Conservation (phyloP, 2,113 vertebrate genomes). For the Scopus umbretta region DNA sequence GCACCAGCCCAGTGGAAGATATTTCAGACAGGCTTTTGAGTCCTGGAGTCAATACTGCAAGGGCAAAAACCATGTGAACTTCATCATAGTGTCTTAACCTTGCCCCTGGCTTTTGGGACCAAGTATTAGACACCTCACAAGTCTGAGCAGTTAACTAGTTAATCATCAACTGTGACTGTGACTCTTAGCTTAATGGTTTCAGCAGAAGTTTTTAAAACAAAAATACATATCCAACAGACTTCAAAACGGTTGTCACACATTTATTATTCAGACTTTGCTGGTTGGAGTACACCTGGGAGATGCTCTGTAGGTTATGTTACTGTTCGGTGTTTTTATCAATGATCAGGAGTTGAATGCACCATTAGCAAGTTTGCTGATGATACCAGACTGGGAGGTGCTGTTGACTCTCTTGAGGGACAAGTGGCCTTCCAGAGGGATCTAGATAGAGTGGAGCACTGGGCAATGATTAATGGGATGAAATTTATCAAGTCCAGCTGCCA, state of each 20-base stretch:
- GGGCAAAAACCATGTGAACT: not conserved
- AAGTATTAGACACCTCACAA: not conserved
- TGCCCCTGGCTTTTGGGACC: not conserved
- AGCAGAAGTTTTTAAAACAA: not conserved
- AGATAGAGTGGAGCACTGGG: not conserved
- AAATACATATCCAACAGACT: not conserved
- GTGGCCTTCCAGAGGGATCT: not conserved
- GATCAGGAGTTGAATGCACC: not conserved
- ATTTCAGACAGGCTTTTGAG: not conserved
- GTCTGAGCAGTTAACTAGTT: not conserved
- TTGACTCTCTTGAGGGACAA: not conserved
- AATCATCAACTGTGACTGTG: not conserved
- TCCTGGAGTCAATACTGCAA: not conserved
- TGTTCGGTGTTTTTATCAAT: not conserved
- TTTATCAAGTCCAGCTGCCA: not conserved
- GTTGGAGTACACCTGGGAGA: not conserved
- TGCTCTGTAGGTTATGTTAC: not conserved
- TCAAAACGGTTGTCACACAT: not conserved
- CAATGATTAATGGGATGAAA: not conserved
- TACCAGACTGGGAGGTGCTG: not conserved
- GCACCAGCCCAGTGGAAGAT: accelerated
- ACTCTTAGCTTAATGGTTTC: not conserved
- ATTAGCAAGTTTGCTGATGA: not conserved
- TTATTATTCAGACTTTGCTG: not conserved
- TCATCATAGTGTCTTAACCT: not conserved